Evolutionary conservation across 2,888 invertebrate species (phyloP).

Genomic region (Drosophila recens): DNA sequence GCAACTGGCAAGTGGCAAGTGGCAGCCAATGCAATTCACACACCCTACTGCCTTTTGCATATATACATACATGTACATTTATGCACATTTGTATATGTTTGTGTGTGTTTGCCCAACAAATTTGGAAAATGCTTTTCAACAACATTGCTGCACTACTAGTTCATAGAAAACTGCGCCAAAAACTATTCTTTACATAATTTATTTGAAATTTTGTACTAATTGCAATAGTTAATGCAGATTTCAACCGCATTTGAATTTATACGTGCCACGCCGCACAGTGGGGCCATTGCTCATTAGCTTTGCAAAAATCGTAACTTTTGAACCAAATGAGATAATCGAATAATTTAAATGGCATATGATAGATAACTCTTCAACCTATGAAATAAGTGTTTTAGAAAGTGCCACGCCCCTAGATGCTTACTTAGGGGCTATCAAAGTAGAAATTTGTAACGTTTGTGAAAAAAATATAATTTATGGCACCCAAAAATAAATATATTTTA

Average conservation of each 20-base stretch:
- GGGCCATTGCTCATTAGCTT: too few relatives aligned
- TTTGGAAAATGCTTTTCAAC: slow-evolving; percentile 60
- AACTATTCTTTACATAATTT: slow-evolving; percentile 82
- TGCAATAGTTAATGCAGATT: slow-evolving; percentile 82
- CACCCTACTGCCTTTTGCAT: not conserved
- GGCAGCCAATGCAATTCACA: slow-evolving; percentile 14
- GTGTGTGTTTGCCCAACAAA: too few relatives aligned
- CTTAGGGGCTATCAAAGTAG: too few relatives aligned
- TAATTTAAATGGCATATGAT: too few relatives aligned
- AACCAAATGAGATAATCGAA: too few relatives aligned
- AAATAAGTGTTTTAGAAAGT: too few relatives aligned
- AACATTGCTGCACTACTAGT: slow-evolving; percentile 36
- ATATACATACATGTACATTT: not conserved
- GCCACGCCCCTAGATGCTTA: too few relatives aligned
- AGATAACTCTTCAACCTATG: too few relatives aligned
- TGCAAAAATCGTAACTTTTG: too few relatives aligned
- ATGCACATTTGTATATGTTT: not conserved
- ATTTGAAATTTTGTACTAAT: slow-evolving; percentile 77
- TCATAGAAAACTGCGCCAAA: slow-evolving; percentile 70
- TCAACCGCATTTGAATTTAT: slow-evolving; percentile 76
- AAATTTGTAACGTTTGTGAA: too few relatives aligned
- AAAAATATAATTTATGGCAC: too few relatives aligned
- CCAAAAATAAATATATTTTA: too few relatives aligned
- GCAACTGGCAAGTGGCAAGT: slow-evolving; percentile 29
- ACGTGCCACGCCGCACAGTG: slow-evolving; percentile 48